Conservation (phyloP, 2,888 invertebrate genomes). For the Pammene fasciana region DNA sequence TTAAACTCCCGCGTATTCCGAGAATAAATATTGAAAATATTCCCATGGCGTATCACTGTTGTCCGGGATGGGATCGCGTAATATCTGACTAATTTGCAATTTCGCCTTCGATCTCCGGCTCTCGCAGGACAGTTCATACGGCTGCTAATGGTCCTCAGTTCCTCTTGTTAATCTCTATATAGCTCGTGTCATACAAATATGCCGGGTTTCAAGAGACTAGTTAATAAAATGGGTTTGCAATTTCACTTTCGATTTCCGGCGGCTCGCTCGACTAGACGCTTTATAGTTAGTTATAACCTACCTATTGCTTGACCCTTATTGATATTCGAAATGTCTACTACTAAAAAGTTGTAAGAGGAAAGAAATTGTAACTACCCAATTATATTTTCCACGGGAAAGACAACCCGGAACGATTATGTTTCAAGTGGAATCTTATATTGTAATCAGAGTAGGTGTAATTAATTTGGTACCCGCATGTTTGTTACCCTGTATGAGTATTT, state of each 20-base stretch:
- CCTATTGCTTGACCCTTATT: too few species aligned
- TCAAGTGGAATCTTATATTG: too few species aligned
- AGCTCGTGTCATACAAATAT: conserved; percentile 2
- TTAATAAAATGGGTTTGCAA: background rate
- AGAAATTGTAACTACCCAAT: too few species aligned
- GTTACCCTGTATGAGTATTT: too few species aligned
- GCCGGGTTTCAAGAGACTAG: background rate
- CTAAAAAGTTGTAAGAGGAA: too few species aligned
- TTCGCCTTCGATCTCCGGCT: conserved; percentile 75
- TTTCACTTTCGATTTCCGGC: background rate
- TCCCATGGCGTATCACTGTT: background rate
- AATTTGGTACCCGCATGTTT: too few species aligned
- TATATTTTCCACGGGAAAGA: too few species aligned
- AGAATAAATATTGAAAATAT: background rate
- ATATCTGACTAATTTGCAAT: conserved; percentile 77
- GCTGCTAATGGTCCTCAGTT: conserved; percentile 57
- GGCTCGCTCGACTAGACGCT: too few species aligned
- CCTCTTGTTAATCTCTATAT: conserved; percentile 50
- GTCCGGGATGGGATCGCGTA: conserved; percentile 49
- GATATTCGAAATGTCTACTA: too few species aligned
- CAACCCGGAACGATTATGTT: too few species aligned
- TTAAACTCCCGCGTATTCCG: background rate
- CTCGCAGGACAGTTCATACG: conserved; percentile 57
- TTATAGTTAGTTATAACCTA: too few species aligned
- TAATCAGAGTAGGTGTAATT: too few species aligned